phyloP scores from a whole-genome alignment of 2,113 vertebrate genomes.

The Protomyctophum bolini region DNA sequence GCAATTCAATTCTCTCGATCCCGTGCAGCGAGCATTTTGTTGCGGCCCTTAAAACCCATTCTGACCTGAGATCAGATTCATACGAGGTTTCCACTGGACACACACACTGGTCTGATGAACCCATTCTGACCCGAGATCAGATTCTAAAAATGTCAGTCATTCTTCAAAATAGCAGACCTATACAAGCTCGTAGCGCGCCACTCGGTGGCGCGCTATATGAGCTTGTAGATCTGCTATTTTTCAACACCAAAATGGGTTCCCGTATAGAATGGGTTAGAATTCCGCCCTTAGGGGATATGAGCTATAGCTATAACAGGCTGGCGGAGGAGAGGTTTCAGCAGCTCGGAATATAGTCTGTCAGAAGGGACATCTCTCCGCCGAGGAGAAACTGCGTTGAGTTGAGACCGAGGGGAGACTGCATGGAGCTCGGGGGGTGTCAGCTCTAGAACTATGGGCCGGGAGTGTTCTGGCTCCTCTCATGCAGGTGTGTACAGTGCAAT shows the following conservation, averaged over 20 bases:
- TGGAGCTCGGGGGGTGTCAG: conserved; percentile 71
- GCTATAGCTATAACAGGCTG: conserved; percentile 62
- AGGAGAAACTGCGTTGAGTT: conserved; percentile 58
- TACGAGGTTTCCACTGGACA: no score
- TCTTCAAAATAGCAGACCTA: no score
- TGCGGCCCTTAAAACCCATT: conserved; percentile 52
- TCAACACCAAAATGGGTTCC: no score
- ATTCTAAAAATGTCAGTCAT: no score
- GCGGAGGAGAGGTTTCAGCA: conserved; percentile 52
- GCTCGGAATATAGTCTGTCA: conserved; percentile 63
- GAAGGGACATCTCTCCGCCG: conserved; percentile 67
- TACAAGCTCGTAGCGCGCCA: no score
- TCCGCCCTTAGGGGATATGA: conserved; percentile 67
- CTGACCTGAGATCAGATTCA: no score
- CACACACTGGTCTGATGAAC: no score
- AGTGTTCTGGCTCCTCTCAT: conserved; percentile 67
- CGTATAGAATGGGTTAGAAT: no score
- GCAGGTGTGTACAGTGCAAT: conserved; percentile 70
- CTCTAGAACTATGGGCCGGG: conserved; percentile 75
- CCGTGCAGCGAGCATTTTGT: conserved; percentile 47
- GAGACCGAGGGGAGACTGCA: conserved; percentile 65
- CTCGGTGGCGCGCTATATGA: no score
- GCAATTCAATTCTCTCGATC: conserved; percentile 67
- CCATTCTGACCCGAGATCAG: no score
- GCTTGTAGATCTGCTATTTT: no score